phyloP scores from a whole-genome alignment of 1,140 invertebrate species.

The Ceratina australensis region DNA sequence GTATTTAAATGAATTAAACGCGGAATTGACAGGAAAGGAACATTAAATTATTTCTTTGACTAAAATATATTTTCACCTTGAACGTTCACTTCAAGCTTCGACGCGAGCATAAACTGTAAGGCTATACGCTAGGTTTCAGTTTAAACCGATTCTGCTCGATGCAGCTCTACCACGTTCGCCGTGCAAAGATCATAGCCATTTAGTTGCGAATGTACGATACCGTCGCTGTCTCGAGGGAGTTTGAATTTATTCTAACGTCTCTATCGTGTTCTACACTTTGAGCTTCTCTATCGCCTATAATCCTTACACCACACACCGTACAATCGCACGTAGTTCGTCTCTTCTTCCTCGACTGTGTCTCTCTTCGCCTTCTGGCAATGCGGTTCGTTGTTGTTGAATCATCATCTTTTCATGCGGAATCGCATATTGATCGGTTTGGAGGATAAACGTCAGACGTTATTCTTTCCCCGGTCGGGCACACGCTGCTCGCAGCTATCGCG shows the following conservation, averaged over 20 bases:
- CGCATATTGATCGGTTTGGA: neutral
- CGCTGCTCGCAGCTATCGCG: neutral
- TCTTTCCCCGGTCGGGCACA: neutral
- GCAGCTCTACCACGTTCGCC: neutral
- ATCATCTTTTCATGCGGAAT: conserved; percentile 8
- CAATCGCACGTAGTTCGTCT: no score
- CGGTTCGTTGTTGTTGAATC: conserved; percentile 14
- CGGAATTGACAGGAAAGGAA: no score
- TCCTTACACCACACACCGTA: neutral
- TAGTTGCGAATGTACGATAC: neutral
- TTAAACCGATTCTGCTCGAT: neutral
- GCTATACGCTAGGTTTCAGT: no score
- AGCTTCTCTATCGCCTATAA: neutral
- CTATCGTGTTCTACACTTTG: neutral
- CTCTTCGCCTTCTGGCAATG: neutral
- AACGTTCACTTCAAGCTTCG: neutral
- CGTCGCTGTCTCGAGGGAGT: neutral
- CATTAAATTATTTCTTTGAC: no score
- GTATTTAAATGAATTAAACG: no score
- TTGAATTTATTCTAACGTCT: neutral
- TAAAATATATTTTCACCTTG: no score
- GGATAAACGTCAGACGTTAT: conserved; percentile 27
- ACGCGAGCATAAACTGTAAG: neutral
- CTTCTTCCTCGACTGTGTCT: no score
- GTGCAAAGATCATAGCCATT: neutral